A percentile compares a stretch with the other conserved stretches of the same genome.
Conservation (phyloP, 2,797 vertebrate species). For the Anabacerthia variegaticeps region DNA sequence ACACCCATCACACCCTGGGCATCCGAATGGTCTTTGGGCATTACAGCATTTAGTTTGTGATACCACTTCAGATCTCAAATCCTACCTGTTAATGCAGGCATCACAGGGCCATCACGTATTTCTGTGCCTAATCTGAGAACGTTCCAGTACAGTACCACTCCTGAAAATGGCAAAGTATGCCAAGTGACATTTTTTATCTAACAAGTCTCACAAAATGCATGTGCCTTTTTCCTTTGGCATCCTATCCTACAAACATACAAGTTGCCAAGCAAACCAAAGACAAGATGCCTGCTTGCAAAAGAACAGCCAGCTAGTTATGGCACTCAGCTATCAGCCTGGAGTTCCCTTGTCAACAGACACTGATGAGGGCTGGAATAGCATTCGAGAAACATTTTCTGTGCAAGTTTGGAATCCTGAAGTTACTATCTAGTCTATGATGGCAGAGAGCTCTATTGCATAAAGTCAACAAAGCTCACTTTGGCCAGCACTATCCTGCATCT, state of each 20-base stretch:
- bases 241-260: not conserved
- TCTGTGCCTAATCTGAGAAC: not conserved
- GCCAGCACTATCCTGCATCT: not conserved
- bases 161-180: not conserved
- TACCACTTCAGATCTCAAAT: not conserved
- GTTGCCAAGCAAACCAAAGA: not conserved
- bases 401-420: not conserved
- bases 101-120: not conserved
- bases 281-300: not conserved
- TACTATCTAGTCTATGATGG: not conserved
- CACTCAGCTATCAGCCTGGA: not conserved
- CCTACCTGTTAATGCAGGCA: rapidly evolving
- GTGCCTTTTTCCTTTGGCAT: not conserved
- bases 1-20: not conserved
- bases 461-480: not conserved
- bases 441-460: not conserved
- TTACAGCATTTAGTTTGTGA: not conserved
- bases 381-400: not conserved
- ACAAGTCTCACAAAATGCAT: not conserved
- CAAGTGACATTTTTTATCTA: not conserved
- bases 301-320: not conserved
- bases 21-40: rapidly evolving
- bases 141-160: not conserved
- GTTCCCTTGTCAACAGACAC: not conserved
- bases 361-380: not conserved